phyloP scores from a whole-genome alignment of 2,888 invertebrate species.

The Melinaea menophilus region DNA sequence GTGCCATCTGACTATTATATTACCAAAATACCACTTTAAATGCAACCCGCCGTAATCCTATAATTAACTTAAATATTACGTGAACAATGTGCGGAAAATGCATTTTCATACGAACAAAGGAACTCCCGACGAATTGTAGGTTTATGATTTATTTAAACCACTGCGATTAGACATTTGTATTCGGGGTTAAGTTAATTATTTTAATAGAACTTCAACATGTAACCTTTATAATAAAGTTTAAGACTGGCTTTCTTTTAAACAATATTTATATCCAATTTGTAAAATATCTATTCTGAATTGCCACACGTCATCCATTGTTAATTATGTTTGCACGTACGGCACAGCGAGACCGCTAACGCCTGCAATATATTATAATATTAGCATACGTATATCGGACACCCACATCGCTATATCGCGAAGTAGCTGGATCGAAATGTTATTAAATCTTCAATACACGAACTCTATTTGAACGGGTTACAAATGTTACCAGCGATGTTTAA shows the following conservation, averaged over 20 bases:
- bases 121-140: slow-evolving; percentile 63
- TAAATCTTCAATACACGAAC: slow-evolving; percentile 76
- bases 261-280: too few relatives aligned
- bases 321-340: slow-evolving; percentile 10
- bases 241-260: not conserved
- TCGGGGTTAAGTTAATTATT: slow-evolving; percentile 23
- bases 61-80: slow-evolving; percentile 75
- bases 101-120: slow-evolving; percentile 63
- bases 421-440: slow-evolving; percentile 74
- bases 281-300: not conserved
- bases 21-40: slow-evolving; percentile 76
- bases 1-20: slow-evolving; percentile 77
- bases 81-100: slow-evolving; percentile 67
- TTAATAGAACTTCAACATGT: not conserved
- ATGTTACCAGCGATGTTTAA: slow-evolving; percentile 48
- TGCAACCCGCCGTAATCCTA: slow-evolving; percentile 69
- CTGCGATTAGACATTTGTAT: slow-evolving; percentile 43
- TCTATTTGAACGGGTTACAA: slow-evolving; percentile 61
- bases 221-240: not conserved
- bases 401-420: slow-evolving; percentile 67
- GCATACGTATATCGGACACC: slow-evolving; percentile 73
- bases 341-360: slow-evolving; percentile 47
- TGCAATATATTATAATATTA: slow-evolving; percentile 48
- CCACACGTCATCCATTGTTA: not conserved
- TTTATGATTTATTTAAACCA: slow-evolving; percentile 54